Conservation (phyloP, 2,113 vertebrate genomes). For the Scophthalmus maximus region DNA sequence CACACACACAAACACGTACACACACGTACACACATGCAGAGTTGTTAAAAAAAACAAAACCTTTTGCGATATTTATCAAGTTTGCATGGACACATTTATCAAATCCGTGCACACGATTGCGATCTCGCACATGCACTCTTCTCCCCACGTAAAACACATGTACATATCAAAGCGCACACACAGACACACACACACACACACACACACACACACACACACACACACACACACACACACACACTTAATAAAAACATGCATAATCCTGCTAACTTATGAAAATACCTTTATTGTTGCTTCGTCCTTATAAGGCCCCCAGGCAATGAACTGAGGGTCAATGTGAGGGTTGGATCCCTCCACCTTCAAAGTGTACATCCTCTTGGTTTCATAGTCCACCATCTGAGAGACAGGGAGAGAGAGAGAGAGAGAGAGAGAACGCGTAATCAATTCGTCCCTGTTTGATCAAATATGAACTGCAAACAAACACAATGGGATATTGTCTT, state of each 20-base stretch:
- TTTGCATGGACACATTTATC: background rate
- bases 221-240: too few species aligned
- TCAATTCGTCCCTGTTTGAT: background rate
- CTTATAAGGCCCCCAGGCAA: constrained; percentile 96
- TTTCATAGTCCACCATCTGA: constrained; percentile 95
- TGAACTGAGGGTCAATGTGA: constrained; percentile 91
- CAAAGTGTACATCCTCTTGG: constrained; percentile 90
- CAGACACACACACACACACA: too few species aligned
- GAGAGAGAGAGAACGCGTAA: background rate
- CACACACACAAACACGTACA: background rate
- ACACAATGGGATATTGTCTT: background rate
- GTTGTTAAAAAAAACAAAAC: background rate
- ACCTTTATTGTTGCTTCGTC: constrained; percentile 96
- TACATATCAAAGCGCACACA: background rate
- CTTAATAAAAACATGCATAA: too few species aligned
- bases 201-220: too few species aligned
- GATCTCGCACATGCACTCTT: background rate
- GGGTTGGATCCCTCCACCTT: constrained; percentile 95
- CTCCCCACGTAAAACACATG: background rate
- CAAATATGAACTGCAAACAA: background rate
- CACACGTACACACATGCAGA: background rate
- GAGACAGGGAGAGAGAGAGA: background rate
- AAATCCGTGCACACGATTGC: background rate
- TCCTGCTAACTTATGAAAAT: background rate
- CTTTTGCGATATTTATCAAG: background rate